phyloP scores from a whole-genome alignment of 2,888 invertebrate species.

The Conops quadrifasciatus region DNA sequence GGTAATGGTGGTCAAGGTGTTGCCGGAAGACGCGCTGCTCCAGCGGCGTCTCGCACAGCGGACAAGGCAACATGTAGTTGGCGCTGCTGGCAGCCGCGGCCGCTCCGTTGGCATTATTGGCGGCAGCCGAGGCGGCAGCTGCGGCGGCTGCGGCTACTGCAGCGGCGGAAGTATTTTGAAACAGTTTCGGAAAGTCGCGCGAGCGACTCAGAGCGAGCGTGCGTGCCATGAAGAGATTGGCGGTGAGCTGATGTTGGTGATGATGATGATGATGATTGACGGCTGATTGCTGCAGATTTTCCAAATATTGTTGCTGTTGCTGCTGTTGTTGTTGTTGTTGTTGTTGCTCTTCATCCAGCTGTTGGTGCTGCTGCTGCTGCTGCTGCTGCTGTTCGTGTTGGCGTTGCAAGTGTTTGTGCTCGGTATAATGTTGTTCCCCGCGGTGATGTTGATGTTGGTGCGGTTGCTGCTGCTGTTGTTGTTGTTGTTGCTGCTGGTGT shows the following conservation, averaged over 20 bases:
- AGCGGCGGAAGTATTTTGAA: conserved; percentile 63
- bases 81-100: conserved; percentile 43
- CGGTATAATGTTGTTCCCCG: conserved; percentile 37
- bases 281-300: conserved; percentile 59
- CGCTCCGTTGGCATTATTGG: conserved; percentile 42
- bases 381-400: conserved; percentile 44
- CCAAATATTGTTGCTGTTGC: conserved; percentile 59
- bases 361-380: conserved; percentile 45
- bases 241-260: conserved; percentile 60
- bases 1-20: conserved; percentile 84
- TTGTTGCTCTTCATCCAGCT: conserved; percentile 55
- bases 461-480: conserved; percentile 43
- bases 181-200: conserved; percentile 61
- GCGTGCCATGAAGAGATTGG: conserved; percentile 65
- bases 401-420: conserved; percentile 26
- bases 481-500: conserved; percentile 46
- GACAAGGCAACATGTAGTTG: conserved; percentile 70
- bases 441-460: conserved; percentile 41
- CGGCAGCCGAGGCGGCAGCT: conserved; percentile 51
- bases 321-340: conserved; percentile 54
- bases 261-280: conserved; percentile 62
- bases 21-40: conserved; percentile 74
- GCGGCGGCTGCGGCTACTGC: conserved; percentile 62
- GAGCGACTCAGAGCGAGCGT: conserved; percentile 62
- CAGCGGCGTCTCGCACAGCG: conserved; percentile 76